These are phyloP conservation scores for Microchirus variegatus DNA, from an alignment of 2,797 vertebrate genomes.

Conservation along the genomic window DNA sequence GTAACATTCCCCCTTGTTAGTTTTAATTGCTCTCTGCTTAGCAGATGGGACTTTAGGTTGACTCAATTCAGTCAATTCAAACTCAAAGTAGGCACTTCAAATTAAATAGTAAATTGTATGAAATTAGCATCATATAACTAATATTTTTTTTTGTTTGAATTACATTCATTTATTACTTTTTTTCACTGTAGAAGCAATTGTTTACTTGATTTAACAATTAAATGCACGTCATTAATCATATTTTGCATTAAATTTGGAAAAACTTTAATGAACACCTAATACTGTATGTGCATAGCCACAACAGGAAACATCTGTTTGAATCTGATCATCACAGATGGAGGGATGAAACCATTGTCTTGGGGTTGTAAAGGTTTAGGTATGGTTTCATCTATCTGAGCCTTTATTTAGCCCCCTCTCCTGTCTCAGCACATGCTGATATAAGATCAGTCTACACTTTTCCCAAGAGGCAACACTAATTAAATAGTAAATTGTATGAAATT, in stretches of 20 bases:
- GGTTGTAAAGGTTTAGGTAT: constrained; percentile 68
- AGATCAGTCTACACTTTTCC: constrained; percentile 89
- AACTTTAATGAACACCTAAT: not conserved
- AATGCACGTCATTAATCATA: not conserved
- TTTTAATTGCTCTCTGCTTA: not conserved
- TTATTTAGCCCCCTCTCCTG: constrained; percentile 84
- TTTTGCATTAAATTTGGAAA: not conserved
- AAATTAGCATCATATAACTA: too few species aligned
- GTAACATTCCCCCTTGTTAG: too few species aligned
- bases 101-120: too few species aligned
- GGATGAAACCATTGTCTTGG: constrained; percentile 65
- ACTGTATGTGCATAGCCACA: too few species aligned
- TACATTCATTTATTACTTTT: too few species aligned
- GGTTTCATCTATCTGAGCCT: constrained; percentile 83
- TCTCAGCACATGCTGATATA: constrained; percentile 77
- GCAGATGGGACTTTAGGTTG: not conserved
- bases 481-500: too few species aligned
- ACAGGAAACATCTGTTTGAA: constrained; percentile 44
- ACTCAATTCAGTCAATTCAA: not conserved
- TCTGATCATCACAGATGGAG: constrained; percentile 54
- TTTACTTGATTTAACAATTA: not conserved
- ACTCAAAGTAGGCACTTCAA: too few species aligned
- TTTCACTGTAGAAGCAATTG: too few species aligned
- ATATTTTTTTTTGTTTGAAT: too few species aligned
- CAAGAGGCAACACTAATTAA: constrained; percentile 93